Evolutionary conservation across 1,140 invertebrate genomes (phyloP).

Genomic region (Ceratina japonica): DNA sequence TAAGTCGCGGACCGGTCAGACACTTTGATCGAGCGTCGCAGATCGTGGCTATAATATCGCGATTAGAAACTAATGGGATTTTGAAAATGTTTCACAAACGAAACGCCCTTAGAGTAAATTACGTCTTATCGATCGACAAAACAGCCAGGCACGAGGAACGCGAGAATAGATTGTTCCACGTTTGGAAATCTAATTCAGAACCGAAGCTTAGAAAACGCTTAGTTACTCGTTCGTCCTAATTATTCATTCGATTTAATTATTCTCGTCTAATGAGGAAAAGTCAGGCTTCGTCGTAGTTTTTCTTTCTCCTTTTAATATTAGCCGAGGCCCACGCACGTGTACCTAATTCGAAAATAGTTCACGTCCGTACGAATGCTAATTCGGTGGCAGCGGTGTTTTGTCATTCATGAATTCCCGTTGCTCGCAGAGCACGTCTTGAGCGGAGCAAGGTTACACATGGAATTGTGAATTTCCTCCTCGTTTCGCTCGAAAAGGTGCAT

Average conservation of each 20-base stretch:
- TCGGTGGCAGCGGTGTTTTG: neutral
- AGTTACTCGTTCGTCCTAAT: conserved; percentile 67
- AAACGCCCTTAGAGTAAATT: neutral
- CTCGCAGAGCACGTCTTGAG: neutral
- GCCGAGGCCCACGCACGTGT: neutral
- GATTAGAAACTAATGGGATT: neutral
- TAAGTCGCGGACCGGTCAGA: neutral
- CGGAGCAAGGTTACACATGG: neutral
- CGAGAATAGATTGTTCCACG: conserved; percentile 38
- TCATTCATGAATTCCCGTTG: conserved; percentile 21
- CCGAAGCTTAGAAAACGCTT: conserved; percentile 62
- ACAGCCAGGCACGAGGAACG: neutral
- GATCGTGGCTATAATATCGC: neutral
- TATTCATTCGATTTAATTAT: conserved; percentile 68
- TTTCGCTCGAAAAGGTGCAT: neutral
- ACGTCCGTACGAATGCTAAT: neutral
- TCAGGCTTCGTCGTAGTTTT: neutral
- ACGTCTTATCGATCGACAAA: conserved; percentile 18
- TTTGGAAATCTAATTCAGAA: conserved; percentile 57
- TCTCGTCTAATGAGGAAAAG: conserved; percentile 55
- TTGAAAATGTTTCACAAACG: neutral
- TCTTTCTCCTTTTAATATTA: too few species aligned
- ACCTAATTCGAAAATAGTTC: neutral
- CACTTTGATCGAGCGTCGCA: neutral
- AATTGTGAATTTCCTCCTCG: neutral